These are phyloP conservation scores for Lasioglossum vierecki DNA, from an alignment of 2,888 invertebrate species.

Conservation along the genomic window DNA sequence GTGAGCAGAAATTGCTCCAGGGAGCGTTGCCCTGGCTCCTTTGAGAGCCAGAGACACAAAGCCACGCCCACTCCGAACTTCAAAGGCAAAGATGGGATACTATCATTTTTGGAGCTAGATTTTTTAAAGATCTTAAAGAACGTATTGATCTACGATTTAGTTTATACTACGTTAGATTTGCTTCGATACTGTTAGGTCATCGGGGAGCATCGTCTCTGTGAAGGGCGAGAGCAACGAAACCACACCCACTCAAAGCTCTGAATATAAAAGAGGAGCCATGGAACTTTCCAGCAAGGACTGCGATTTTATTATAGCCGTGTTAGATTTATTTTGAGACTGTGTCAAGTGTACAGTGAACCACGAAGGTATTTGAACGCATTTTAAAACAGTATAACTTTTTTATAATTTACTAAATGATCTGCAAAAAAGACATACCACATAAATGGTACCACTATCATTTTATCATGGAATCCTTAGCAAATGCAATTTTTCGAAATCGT, in stretches of 20 bases:
- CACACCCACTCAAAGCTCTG: not conserved
- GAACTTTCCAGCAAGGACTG: no score
- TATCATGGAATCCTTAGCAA: no score
- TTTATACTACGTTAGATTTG: no score
- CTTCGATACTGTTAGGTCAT: not conserved
- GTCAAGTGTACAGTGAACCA: no score
- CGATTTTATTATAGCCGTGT: no score
- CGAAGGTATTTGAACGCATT: no score
- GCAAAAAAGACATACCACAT: no score
- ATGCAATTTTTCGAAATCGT: no score
- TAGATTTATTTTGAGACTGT: no score
- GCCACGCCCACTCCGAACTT: not conserved
- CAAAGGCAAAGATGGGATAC: not conserved
- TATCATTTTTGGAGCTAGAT: not conserved
- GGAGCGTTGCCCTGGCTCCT: not conserved
- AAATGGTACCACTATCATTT: no score
- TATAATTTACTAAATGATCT: no score
- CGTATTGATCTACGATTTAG: not conserved
- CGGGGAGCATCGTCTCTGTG: not conserved
- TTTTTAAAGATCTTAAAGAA: not conserved
- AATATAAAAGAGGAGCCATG: not conserved
- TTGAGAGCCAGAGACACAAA: not conserved
- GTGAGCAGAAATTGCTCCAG: not conserved
- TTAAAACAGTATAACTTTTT: no score
- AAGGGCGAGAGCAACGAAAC: not conserved